phyloP scores from a whole-genome alignment of 2,797 vertebrate species.

The Epinephelus awoara region DNA sequence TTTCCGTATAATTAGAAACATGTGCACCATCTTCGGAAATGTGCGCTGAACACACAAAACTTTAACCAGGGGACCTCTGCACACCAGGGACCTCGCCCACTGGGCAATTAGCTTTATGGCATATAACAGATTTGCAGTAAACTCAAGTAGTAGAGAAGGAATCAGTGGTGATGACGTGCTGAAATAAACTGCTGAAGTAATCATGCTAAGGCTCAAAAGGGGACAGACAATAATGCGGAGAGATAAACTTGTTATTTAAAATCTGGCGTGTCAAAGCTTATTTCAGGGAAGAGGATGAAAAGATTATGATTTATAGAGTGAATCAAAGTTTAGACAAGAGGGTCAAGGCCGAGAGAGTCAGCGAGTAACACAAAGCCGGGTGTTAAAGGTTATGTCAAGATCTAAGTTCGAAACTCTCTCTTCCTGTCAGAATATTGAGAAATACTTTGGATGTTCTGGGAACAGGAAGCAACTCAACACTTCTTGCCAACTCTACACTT shows the following conservation, averaged over 20 bases:
- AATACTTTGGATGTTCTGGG: conserved; percentile 62
- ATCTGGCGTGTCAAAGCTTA: conserved; percentile 21
- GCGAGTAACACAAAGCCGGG: conserved; percentile 17
- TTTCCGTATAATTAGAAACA: conserved; percentile 67
- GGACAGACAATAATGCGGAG: conserved; percentile 25
- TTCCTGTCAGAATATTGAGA: conserved; percentile 67
- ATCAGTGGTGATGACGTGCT: conserved; percentile 39
- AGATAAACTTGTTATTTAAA: conserved; percentile 49
- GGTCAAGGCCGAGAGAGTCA: conserved; percentile 42
- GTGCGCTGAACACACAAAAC: conserved; percentile 60
- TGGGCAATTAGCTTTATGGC: conserved; percentile 56
- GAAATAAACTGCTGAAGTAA: conserved; percentile 37
- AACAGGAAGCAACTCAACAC: conserved; percentile 65
- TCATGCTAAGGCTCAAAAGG: conserved; percentile 41
- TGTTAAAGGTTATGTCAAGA: conserved; percentile 63
- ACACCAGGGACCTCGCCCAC: conserved; percentile 50
- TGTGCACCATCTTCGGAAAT: conserved; percentile 61
- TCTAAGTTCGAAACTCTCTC: conserved; percentile 63
- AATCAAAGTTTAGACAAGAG: conserved; percentile 36
- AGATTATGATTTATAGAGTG: conserved; percentile 34
- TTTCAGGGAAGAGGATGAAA: conserved; percentile 43
- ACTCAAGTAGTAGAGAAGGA: conserved; percentile 42
- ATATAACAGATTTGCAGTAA: conserved; percentile 56
- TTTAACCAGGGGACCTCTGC: conserved; percentile 44
- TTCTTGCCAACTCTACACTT: conserved; percentile 57